Conservation (phyloP, 2,797 vertebrate species). For the Gephyroberyx darwinii region DNA sequence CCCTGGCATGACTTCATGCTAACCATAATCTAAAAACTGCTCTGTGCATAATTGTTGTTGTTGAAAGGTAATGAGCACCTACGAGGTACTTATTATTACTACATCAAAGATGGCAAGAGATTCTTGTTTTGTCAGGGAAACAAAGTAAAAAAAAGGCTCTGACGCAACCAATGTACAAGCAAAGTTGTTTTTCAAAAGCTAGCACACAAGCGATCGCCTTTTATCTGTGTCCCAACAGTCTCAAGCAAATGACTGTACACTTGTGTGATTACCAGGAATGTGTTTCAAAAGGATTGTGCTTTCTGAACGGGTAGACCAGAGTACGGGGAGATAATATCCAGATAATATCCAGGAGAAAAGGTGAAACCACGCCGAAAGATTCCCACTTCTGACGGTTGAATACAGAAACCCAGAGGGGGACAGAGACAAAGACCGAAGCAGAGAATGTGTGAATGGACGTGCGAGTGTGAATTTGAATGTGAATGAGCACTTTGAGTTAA, state of each 20-base stretch:
- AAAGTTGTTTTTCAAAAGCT: constrained; percentile 15
- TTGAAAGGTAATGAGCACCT: constrained; percentile 64
- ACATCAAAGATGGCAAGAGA: constrained; percentile 56
- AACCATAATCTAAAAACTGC: constrained; percentile 40
- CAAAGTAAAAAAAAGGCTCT: constrained; percentile 28
- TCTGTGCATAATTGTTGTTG: constrained; percentile 57
- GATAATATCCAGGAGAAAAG: neutral
- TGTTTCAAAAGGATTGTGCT: neutral
- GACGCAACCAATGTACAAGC: constrained; percentile 26
- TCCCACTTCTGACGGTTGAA: neutral
- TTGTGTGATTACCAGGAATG: constrained; percentile 13
- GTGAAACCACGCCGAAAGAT: neutral
- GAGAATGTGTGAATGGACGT: neutral
- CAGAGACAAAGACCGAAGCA: neutral
- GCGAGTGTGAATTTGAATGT: too few species aligned
- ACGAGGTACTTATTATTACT: constrained; percentile 56
- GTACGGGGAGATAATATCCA: neutral
- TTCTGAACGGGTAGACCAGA: neutral
- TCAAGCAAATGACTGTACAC: constrained; percentile 1
- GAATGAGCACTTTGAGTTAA: neutral
- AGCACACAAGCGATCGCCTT: neutral
- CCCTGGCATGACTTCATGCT: constrained; percentile 18
- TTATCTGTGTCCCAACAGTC: constrained; percentile 3
- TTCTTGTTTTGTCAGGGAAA: constrained; percentile 43
- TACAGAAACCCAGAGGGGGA: neutral